Base-by-base conservation (phyloP, 2,888 invertebrate genomes). In the Ceramica pisi region DNA sequence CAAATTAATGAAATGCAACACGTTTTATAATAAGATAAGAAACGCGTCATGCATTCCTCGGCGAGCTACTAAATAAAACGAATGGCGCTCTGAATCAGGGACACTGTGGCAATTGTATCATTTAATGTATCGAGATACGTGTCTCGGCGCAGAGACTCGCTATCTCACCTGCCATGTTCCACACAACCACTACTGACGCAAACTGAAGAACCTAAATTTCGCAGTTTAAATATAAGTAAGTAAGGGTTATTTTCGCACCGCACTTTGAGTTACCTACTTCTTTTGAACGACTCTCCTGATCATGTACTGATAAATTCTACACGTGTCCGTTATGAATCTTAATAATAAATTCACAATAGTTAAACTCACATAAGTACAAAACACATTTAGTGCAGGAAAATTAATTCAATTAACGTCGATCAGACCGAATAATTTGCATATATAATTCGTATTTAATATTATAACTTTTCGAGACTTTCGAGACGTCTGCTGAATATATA, bases 1-100 rank as follows among this genome's bases (percentile, higher is more conserved):
- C 72, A 55, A 77, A 44, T 64, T 67, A 78, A 64, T 81, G 60
- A n/a, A 56, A 81, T 77, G 44, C 62, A 55, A 78, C 67, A 78
- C 59, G 62, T 73, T 73, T 68, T 68, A 57, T 57, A 72, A 21
- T 48, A 55, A 77, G 51, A 72, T 78, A 70, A 81, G 44, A 65
- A 61, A 26, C 53, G 46, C 53, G 62, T 63, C 53, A 71, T 51
- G 51, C 71, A 78, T 76, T 67, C 55, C 55, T 53, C 23, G 19
- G 51, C 19, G 23, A 50, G 44, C 63, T 64, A 62, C 14, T 65
- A 55, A 67, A 77, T 66, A 72, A 80, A 71, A 78, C 51, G 12
- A 55, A 55, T 59, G 50, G 44, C 14, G 10, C n/a, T 51, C 14
- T 23, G 76, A 50, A 69, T 65, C 56, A 57, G 50, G 26, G 31